Conservation (phyloP, 1,140 invertebrate species). For the Fragariocoptes setiger region DNA sequence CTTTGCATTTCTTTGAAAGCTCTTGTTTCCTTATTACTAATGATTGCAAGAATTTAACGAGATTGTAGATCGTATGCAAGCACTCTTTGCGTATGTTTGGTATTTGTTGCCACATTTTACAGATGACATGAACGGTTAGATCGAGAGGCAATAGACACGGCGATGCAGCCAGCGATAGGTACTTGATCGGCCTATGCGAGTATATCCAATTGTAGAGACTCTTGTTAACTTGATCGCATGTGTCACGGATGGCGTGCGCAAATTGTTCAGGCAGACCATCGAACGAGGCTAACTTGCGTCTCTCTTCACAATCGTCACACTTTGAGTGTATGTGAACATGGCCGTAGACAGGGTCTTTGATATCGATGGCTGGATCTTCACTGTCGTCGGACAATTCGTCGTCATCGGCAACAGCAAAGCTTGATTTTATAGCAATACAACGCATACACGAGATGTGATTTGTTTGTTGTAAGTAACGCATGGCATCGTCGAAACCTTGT, state of each 20-base stretch:
- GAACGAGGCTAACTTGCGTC: conserved; percentile 6
- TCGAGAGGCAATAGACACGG: conserved; percentile 56
- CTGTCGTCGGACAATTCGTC: not conserved
- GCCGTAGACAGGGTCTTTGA: not conserved
- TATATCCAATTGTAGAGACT: conserved; percentile 63
- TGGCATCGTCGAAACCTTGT: conserved; percentile 83
- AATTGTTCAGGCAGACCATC: conserved; percentile 11
- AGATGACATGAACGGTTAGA: conserved; percentile 22
- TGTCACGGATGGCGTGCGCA: conserved; percentile 43
- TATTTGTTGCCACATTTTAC: conserved; percentile 6
- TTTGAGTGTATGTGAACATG: conserved; percentile 9
- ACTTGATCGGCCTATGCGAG: conserved; percentile 39
- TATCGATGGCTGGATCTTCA: not conserved
- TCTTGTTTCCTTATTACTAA: too few species aligned
- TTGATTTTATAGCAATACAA: conserved; percentile 11
- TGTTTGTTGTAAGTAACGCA: conserved; percentile 63
- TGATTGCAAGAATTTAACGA: conserved; percentile 7
- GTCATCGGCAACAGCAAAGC: not conserved
- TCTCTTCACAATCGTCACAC: conserved; percentile 11
- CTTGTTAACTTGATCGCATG: conserved; percentile 59
- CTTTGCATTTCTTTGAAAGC: too few species aligned
- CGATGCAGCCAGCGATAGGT: conserved; percentile 39
- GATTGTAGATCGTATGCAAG: conserved; percentile 1
- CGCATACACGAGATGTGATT: conserved; percentile 16
- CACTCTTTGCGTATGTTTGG: conserved; percentile 7